phyloP scores from a whole-genome alignment of 2,797 vertebrate species.

The Eurystomus glaucurus region DNA sequence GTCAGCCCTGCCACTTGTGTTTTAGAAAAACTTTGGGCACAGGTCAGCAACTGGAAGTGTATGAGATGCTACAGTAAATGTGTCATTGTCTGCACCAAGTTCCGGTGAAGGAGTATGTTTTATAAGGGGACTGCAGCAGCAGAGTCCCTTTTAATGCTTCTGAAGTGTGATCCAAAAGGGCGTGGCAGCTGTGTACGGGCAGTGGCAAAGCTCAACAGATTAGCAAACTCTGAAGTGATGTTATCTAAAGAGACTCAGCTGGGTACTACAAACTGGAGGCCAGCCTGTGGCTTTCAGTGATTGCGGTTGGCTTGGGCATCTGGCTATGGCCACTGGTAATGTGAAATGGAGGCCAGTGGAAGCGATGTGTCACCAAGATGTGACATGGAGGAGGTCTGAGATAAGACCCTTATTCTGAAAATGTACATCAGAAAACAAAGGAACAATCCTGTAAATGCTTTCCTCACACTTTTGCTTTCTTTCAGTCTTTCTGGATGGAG shows the following conservation, averaged over 20 bases:
- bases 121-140: neutral
- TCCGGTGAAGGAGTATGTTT: neutral
- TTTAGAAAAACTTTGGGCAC: neutral
- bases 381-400: neutral
- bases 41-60: neutral
- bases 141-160: neutral
- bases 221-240: neutral
- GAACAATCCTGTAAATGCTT: neutral
- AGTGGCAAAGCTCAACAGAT: fast-evolving
- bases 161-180: neutral
- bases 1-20: neutral
- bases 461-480: neutral
- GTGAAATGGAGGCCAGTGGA: neutral
- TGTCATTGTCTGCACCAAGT: neutral
- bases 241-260: neutral
- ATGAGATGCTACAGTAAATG: neutral
- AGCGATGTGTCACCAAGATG: neutral
- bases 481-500: neutral
- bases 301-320: neutral
- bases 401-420: neutral
- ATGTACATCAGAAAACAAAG: fast-evolving
- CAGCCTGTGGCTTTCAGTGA: neutral
- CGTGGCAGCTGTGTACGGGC: fast-evolving
- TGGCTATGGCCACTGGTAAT: neutral
- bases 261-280: neutral